These are phyloP conservation scores for Listronotus bonariensis DNA, from an alignment of 1,140 invertebrate species.

Conservation along the genomic window DNA sequence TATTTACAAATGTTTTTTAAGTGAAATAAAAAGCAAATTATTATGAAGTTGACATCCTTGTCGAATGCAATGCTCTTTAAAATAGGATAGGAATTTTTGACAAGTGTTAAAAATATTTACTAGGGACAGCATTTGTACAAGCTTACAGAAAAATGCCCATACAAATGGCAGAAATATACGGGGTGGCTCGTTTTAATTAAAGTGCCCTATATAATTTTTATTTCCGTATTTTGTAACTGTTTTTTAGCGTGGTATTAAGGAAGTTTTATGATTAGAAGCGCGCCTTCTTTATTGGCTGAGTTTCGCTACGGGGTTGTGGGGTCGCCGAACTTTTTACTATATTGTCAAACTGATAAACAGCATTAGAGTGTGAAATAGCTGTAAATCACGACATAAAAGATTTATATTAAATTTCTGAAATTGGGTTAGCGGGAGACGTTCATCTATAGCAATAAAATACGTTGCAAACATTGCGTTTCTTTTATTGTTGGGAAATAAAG, in stretches of 20 bases:
- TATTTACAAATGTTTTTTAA: too few relatives aligned
- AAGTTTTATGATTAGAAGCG: not conserved
- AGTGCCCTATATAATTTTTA: too few relatives aligned
- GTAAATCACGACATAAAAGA: conserved; percentile 22
- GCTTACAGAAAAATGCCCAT: too few relatives aligned
- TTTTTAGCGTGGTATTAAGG: too few relatives aligned
- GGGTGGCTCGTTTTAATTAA: too few relatives aligned
- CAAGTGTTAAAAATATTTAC: too few relatives aligned
- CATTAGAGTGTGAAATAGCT: conserved; percentile 17
- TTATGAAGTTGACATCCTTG: too few relatives aligned
- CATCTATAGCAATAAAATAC: conserved; percentile 18
- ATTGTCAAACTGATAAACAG: conserved; percentile 18
- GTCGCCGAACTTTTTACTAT: conserved; percentile 17
- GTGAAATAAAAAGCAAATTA: too few relatives aligned
- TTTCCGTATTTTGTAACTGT: not conserved
- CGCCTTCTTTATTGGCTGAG: not conserved
- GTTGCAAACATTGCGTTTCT: conserved; percentile 5
- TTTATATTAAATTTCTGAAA: conserved; percentile 20
- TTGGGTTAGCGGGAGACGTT: conserved; percentile 20
- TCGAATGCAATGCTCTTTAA: too few relatives aligned
- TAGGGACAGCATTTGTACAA: too few relatives aligned
- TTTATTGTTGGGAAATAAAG: conserved; percentile 8
- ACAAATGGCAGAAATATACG: too few relatives aligned
- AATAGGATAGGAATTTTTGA: too few relatives aligned
- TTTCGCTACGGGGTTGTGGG: conserved; percentile 1